Conservation (phyloP, 1,140 invertebrate genomes). For the Gonioctena quinquepunctata region DNA sequence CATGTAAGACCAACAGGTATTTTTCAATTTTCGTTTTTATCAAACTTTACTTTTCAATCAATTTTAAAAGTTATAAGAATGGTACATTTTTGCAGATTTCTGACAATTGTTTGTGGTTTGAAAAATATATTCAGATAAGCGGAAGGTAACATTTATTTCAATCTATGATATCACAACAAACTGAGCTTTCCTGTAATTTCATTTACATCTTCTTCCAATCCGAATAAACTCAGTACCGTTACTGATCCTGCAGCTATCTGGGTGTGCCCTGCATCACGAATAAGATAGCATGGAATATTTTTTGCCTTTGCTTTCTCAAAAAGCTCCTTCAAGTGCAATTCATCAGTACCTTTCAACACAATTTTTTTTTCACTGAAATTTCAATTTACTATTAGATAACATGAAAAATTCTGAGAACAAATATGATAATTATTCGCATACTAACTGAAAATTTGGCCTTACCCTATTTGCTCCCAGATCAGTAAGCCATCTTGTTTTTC, state of each 20-base stretch:
- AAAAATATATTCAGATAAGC: too few species aligned
- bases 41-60: too few species aligned
- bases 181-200: slow-evolving; percentile 57
- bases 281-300: slow-evolving; percentile 61
- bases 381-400: neutral
- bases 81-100: too few species aligned
- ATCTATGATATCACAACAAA: slow-evolving; percentile 44
- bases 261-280: slow-evolving; percentile 67
- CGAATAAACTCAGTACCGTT: slow-evolving; percentile 61
- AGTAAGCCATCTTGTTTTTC: slow-evolving; percentile 58
- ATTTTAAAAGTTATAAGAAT: too few species aligned
- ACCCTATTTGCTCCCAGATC: slow-evolving; percentile 11
- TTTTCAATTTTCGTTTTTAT: too few species aligned
- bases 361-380: slow-evolving; percentile 64
- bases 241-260: slow-evolving; percentile 61
- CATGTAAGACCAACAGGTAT: too few species aligned
- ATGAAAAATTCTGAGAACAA: too few species aligned
- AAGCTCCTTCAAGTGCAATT: slow-evolving; percentile 60
- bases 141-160: too few species aligned
- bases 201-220: slow-evolving; percentile 56
- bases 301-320: slow-evolving; percentile 58
- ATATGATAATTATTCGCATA: too few species aligned
- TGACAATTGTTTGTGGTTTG: too few species aligned
- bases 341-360: slow-evolving; percentile 63
- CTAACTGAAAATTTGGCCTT: too few species aligned